phyloP scores from a whole-genome alignment of 2,888 invertebrate species.

The Xylocampa areola region DNA sequence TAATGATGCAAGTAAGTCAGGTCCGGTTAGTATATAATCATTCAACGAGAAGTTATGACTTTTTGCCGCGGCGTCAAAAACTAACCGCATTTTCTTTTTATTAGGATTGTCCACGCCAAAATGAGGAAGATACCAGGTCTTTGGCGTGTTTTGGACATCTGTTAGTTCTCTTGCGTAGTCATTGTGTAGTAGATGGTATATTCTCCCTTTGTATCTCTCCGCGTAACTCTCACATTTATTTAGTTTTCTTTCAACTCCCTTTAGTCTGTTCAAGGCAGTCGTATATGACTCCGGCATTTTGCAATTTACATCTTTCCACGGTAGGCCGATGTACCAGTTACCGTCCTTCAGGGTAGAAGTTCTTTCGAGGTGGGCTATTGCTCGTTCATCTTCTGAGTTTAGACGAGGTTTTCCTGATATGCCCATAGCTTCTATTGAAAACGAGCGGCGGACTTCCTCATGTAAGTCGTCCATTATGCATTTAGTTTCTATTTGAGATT shows the following conservation, averaged over 20 bases:
- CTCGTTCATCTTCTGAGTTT: constrained; percentile 10
- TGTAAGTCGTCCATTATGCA: constrained; percentile 4
- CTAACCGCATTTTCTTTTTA: constrained; percentile 45
- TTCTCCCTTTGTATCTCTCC: constrained; percentile 38
- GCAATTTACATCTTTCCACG: neutral
- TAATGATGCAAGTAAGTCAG: constrained; percentile 43
- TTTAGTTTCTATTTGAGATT: too few species aligned
- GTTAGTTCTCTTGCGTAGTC: constrained; percentile 40
- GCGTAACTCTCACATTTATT: constrained; percentile 16
- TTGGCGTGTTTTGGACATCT: constrained; percentile 1
- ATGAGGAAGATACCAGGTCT: constrained; percentile 56
- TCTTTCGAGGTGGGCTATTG: constrained; percentile 4
- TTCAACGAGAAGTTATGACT: constrained; percentile 14
- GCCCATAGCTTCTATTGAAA: constrained; percentile 14
- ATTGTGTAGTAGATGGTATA: constrained; percentile 51
- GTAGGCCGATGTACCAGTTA: constrained; percentile 13
- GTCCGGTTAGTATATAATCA: constrained; percentile 33
- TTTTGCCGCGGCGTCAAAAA: constrained; percentile 48
- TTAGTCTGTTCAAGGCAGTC: constrained; percentile 37
- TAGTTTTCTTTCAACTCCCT: constrained; percentile 46
- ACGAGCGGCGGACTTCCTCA: constrained; percentile 9
- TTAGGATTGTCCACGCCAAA: constrained; percentile 53
- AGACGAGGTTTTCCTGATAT: constrained; percentile 8
- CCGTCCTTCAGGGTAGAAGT: constrained; percentile 8
- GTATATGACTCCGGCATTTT: constrained; percentile 15